A percentile compares a stretch with the other conserved stretches of the same genome.
Evolutionary conservation across 2,113 vertebrate species (phyloP).

Genomic region (Psephotus haematonotus): DNA sequence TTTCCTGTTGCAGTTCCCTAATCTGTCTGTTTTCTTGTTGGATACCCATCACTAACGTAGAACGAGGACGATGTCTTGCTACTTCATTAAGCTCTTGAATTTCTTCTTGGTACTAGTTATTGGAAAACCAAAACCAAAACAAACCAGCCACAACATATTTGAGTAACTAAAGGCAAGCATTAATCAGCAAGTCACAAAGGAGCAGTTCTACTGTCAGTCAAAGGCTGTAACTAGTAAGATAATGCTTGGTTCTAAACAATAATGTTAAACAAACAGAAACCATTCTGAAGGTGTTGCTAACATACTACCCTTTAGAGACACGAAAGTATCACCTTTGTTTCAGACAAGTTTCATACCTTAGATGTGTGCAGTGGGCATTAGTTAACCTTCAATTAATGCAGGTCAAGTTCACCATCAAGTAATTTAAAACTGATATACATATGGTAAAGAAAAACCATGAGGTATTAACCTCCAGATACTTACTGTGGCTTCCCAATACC

Average conservation of each 20-base stretch:
- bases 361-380: neutral
- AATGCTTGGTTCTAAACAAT: neutral
- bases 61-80: constrained; percentile 93
- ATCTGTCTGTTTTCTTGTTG: constrained; percentile 99
- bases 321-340: neutral
- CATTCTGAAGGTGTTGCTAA: neutral
- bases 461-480: neutral
- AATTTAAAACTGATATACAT: neutral
- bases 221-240: neutral
- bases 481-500: neutral
- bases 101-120: constrained; percentile 92
- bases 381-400: neutral
- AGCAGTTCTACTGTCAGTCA: neutral
- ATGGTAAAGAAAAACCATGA: neutral
- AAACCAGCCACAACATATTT: neutral
- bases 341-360: neutral
- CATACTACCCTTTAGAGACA: neutral
- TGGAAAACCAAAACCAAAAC: neutral
- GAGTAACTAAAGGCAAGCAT: neutral
- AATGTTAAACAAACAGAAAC: neutral
- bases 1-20: constrained; percentile 93
- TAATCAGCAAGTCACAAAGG: neutral
- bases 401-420: neutral
- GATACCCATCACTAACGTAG: constrained; percentile 93
- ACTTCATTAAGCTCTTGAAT: constrained; percentile 94